Evolutionary conservation across 1,140 invertebrate species (phyloP).

Genomic region (Listronotus oregonensis): DNA sequence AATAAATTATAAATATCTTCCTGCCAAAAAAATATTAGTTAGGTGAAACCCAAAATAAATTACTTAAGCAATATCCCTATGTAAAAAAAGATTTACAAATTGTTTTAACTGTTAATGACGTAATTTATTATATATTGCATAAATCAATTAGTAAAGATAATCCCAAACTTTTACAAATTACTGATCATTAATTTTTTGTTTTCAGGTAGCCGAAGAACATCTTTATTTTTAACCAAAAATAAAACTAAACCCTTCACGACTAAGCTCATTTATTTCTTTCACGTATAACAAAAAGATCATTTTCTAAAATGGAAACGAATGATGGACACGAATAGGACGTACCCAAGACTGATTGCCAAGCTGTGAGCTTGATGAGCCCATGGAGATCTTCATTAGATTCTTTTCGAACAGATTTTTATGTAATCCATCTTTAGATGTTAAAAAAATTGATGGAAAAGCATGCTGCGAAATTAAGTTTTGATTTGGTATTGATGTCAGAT

Average conservation of each 20-base stretch:
- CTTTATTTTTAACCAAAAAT: slow-evolving; percentile 29
- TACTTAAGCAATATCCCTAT: too few relatives aligned
- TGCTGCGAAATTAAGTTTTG: not conserved
- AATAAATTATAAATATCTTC: too few relatives aligned
- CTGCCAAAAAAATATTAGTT: too few relatives aligned
- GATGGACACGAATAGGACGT: slow-evolving; percentile 41
- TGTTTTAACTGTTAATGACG: too few relatives aligned
- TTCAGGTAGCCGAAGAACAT: slow-evolving; percentile 31
- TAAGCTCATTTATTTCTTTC: slow-evolving; percentile 34
- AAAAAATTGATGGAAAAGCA: not conserved
- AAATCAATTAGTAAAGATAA: slow-evolving; percentile 14
- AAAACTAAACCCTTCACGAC: slow-evolving; percentile 30
- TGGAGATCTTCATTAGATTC: slow-evolving; percentile 52
- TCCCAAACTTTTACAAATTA: slow-evolving; percentile 31
- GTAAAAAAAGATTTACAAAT: too few relatives aligned
- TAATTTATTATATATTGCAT: not conserved
- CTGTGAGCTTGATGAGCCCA: slow-evolving; percentile 50
- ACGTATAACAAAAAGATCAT: slow-evolving; percentile 35
- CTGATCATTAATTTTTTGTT: slow-evolving; percentile 24
- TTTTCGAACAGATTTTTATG: slow-evolving; percentile 26
- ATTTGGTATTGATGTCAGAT: not conserved
- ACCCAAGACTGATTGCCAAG: slow-evolving; percentile 50
- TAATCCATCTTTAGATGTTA: slow-evolving; percentile 15
- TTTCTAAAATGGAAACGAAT: slow-evolving; percentile 39
- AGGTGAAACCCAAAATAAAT: too few relatives aligned